Percentiles rank a stretch among this genome's conserved stretches.
Evolutionary conservation across 2,888 invertebrate genomes (phyloP).

Genomic region (Cryptus armator): DNA sequence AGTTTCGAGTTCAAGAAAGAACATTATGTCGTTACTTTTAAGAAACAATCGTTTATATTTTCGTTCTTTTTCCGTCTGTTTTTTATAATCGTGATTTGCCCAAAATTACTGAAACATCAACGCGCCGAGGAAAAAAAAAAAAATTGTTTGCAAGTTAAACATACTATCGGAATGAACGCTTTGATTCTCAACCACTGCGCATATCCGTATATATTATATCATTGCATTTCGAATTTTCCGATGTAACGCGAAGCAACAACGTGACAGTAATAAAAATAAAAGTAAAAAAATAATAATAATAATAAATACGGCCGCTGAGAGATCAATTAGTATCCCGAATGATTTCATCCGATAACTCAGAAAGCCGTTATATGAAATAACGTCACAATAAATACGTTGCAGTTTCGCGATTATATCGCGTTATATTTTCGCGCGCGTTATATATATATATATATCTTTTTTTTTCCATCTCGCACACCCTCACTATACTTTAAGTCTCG

Average conservation of each 20-base stretch:
- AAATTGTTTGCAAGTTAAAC: background rate
- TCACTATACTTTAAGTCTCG: conserved; percentile 70
- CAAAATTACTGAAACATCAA: background rate
- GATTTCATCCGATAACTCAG: conserved; percentile 71
- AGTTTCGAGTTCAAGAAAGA: background rate
- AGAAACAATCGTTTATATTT: background rate
- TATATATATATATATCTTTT: conserved; percentile 44
- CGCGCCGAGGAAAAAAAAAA: background rate
- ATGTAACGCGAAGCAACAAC: conserved; percentile 73
- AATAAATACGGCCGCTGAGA: conserved; percentile 40
- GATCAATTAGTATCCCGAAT: conserved; percentile 66
- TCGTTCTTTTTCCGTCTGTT: too few species aligned
- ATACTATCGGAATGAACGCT: background rate
- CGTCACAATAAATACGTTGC: conserved; percentile 47
- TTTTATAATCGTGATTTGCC: too few species aligned
- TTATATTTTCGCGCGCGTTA: conserved; percentile 41
- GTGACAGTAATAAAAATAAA: conserved; percentile 58
- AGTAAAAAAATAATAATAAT: conserved; percentile 59
- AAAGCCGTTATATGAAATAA: conserved; percentile 40
- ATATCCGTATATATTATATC: conserved; percentile 76
- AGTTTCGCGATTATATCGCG: conserved; percentile 51
- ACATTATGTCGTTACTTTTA: background rate
- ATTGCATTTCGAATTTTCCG: conserved; percentile 77
- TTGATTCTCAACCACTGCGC: conserved; percentile 34
- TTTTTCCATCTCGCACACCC: conserved; percentile 56